Percentiles rank a stretch among this genome's conserved stretches.
Conservation (phyloP, 2,888 invertebrate species). For the Heliconius cydno region DNA sequence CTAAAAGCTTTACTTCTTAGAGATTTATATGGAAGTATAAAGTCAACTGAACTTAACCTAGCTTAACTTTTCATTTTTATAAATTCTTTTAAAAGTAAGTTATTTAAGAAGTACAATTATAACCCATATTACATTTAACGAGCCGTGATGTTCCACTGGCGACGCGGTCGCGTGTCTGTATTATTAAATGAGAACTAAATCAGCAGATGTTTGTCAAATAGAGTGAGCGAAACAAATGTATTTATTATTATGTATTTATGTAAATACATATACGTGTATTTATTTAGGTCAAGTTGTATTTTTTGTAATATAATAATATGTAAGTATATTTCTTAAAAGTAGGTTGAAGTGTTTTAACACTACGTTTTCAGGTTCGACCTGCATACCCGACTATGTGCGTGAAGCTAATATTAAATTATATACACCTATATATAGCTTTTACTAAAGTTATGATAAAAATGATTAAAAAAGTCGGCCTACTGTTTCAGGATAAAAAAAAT, state of each 20-base stretch:
- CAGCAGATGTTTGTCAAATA: slow-evolving; percentile 42
- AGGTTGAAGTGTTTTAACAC: no score
- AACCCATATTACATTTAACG: background rate
- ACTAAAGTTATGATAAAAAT: background rate
- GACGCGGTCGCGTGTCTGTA: background rate
- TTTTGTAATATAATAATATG: background rate
- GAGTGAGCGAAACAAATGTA: slow-evolving; percentile 28
- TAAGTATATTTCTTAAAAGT: background rate
- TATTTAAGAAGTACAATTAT: background rate
- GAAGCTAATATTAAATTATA: no score
- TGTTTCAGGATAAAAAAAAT: background rate
- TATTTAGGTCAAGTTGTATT: background rate
- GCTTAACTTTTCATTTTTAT: background rate
- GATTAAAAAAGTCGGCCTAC: background rate
- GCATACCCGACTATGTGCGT: no score
- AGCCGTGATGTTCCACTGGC: background rate
- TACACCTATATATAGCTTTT: background rate
- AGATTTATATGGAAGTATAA: no score
- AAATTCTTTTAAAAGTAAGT: background rate
- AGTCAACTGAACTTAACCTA: no score
- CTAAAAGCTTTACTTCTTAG: no score
- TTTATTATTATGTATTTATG: background rate
- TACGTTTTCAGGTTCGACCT: no score
- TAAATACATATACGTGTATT: background rate
- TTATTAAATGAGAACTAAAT: slow-evolving; percentile 40